Evolutionary conservation across 1,140 invertebrate species (phyloP).

Genomic region (Drosophila novamexicana): DNA sequence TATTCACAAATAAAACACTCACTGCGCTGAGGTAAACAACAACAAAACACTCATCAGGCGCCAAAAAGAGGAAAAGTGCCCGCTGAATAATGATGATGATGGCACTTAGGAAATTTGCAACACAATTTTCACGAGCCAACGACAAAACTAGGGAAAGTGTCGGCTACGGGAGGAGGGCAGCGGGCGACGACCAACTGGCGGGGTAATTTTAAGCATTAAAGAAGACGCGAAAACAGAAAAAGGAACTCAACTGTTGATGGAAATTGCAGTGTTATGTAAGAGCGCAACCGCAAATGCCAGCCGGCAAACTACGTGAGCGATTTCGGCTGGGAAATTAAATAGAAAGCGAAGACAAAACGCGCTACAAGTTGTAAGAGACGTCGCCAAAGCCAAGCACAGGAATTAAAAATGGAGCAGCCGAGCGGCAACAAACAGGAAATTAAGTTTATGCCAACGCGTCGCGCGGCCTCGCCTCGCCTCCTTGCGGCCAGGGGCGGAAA

Average conservation of each 20-base stretch:
- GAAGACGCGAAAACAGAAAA: slow-evolving; percentile 25
- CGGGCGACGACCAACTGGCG: slow-evolving; percentile 15
- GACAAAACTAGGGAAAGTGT: slow-evolving; percentile 38
- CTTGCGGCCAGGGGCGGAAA: slow-evolving; percentile 38
- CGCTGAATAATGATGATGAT: slow-evolving; percentile 41
- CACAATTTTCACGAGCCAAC: slow-evolving; percentile 52
- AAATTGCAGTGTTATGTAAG: slow-evolving; percentile 46
- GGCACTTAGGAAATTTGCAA: slow-evolving; percentile 64
- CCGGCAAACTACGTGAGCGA: slow-evolving; percentile 60
- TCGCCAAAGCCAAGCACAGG: slow-evolving; percentile 40
- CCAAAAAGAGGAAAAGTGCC: slow-evolving; percentile 17
- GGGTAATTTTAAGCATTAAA: slow-evolving; percentile 68
- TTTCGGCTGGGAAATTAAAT: slow-evolving; percentile 75
- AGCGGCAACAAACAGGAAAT: slow-evolving; percentile 61
- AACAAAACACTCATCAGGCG: slow-evolving; percentile 63
- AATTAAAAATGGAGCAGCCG: slow-evolving; percentile 71
- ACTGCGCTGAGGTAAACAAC: slow-evolving; percentile 55
- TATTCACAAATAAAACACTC: slow-evolving; percentile 69
- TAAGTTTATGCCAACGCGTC: slow-evolving; percentile 66
- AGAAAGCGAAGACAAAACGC: slow-evolving; percentile 60
- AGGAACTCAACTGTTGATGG: slow-evolving; percentile 42
- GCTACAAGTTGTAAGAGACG: slow-evolving; percentile 66
- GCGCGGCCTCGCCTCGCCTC: slow-evolving; percentile 41
- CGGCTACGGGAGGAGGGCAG: background rate
- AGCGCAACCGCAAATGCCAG: slow-evolving; percentile 51